phyloP scores from a whole-genome alignment of 2,888 invertebrate genomes.

The Lochmaea capreae region DNA sequence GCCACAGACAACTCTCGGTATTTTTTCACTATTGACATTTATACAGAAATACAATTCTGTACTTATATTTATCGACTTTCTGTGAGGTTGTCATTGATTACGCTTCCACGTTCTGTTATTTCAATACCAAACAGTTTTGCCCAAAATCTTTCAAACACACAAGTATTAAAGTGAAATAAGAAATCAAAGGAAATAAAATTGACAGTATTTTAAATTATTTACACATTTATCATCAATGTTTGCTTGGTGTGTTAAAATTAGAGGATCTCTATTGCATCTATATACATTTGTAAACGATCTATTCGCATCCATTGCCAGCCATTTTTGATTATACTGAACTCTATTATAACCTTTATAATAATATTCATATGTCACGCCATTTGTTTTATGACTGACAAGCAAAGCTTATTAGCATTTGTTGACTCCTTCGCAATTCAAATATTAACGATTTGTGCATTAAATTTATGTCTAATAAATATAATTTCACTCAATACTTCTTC shows the following conservation, averaged over 20 bases:
- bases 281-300: neutral
- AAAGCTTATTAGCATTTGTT: neutral
- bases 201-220: neutral
- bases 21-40: no score
- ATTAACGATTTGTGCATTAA: neutral
- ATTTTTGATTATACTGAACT: neutral
- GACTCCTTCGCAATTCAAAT: neutral
- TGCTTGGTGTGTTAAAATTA: neutral
- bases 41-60: no score
- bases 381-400: slow-evolving; percentile 1
- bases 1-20: no score
- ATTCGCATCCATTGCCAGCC: neutral
- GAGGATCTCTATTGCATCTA: neutral
- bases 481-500: neutral
- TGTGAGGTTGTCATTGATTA: no score
- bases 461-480: neutral
- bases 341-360: slow-evolving; percentile 1
- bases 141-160: no score
- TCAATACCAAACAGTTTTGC: no score
- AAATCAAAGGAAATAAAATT: neutral
- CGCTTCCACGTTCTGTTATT: no score
- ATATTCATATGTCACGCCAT: slow-evolving; percentile 4
- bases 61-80: no score
- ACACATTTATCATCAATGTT: no score
- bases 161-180: neutral